Evolutionary conservation across 2,113 vertebrate genomes (phyloP), one percentile per base, ranked within the genome.

Genomic region (Spermophilus dauricus): DNA sequence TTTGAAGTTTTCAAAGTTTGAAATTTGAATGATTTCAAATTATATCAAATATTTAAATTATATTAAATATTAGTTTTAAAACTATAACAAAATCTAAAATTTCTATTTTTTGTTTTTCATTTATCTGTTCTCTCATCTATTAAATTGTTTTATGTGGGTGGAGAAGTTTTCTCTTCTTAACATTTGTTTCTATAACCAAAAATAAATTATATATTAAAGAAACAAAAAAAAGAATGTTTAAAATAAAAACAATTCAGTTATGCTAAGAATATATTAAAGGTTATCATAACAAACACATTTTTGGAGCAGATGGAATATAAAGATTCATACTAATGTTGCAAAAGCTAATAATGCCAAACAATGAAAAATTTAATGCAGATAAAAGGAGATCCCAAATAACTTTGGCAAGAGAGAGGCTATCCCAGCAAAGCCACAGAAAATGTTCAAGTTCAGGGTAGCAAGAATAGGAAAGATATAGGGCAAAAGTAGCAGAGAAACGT

Each of bases 131-230:
- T 97, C 96, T 97, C 98, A 97, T 98, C 98, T 98, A 98, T 99
- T 98, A 98, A 98, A 98, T 98, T 98, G 98, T 98, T 98, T 97
- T 98, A 98, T 98, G 98, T 98, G 98, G 98, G 97, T 96, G 98
- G 97, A 97, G 97, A 98, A 98, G 98, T 98, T 98, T 98, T 98
- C 98, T 98, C 98, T 98, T 98, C 97, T 98, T 98, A 98, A 98
- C 97, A 96, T 98, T 98, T 98, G 98, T 99, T 99, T 98, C 98
- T 99, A 99, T 99, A 99, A 99, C 98, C 98, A 98, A 98, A 99
- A 99, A 99, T 98, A 99, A 99, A 98, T 98, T 98, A 98, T 98
- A 98, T 98, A 98, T 98, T 98, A 98, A 98, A 98, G 97, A 98
- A 97, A 98, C 76, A 20, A 20, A 20, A 20, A 20, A 20, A 20